Evolutionary conservation across 2,797 vertebrate genomes (phyloP), one percentile per base, ranked within the genome.

Genomic region (Uromys caudimaculatus): DNA sequence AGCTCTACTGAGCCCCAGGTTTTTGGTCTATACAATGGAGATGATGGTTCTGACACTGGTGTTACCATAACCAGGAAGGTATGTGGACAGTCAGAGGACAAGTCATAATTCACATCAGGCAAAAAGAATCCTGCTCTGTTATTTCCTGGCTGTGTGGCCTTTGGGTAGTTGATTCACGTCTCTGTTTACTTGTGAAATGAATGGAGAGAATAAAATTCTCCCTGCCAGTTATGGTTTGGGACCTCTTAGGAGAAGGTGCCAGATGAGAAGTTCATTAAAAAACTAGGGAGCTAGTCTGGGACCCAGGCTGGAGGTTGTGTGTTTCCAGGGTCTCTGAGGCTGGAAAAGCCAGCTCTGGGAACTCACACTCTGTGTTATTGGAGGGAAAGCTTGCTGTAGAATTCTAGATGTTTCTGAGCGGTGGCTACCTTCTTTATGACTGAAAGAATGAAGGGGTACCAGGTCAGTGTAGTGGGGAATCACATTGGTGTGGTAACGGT

Each of bases 151-250:
- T n/a, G 29, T 50, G 52, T 78, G 69, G 47, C 38, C 78, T 90
- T 87, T 11, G 23, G 52, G 19, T 11, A 14, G 6, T 64, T 77
- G 47, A 83, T 83, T 73, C 60, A 14, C 27, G 12, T 69, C 41
- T 91, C 78, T 60, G 90, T 90, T 90, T 9, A 83, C 69, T 54
- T 83, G n/a, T n/a, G 60, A 52, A n/a, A 77, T 62, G 64, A 79
- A 9, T 78, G 10, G 32, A 47, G 76, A 87, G 52, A 94, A n/a
- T 71, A 64, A n/a, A 78, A n/a, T 94, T 87, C 12, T 86, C 24
- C 35, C 89, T 38, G 14, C 24, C 11, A 32, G 41, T 12, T 21
- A 4, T 11, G 50, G 38, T 17, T 3, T n/a, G 16, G 24, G 24
- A n/a, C 6, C 52, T 64, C 75, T 90, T 76, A n/a, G 83, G 17